Conservation (phyloP, 2,888 invertebrate species). For the Crioceris asparagi region DNA sequence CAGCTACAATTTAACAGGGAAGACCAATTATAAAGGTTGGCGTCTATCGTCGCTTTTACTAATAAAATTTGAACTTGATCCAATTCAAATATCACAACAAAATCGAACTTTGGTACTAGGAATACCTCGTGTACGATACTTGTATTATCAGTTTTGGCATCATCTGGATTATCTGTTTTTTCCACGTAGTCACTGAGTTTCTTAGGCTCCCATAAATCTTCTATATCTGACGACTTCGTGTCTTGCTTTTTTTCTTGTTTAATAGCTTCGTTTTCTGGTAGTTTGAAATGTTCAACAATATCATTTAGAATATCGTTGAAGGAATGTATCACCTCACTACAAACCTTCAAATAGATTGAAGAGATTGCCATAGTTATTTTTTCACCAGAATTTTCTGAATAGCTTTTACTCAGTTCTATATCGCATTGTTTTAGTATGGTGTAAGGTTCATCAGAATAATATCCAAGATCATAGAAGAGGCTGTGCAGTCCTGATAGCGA, state of each 20-base stretch:
- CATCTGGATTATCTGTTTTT: slow-evolving; percentile 8
- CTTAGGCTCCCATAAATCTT: slow-evolving; percentile 63
- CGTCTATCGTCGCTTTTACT: slow-evolving; percentile 46
- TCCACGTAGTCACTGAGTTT: slow-evolving; percentile 41
- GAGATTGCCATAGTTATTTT: slow-evolving; percentile 55
- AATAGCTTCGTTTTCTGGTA: slow-evolving; percentile 25
- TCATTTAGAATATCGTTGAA: slow-evolving; percentile 45
- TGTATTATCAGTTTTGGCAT: slow-evolving; percentile 14
- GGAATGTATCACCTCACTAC: slow-evolving; percentile 62
- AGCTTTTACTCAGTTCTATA: slow-evolving; percentile 53
- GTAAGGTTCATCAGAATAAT: slow-evolving; percentile 40
- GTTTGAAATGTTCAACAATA: slow-evolving; percentile 36
- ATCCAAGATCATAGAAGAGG: slow-evolving; percentile 31
- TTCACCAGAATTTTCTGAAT: slow-evolving; percentile 55
- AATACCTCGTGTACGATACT: slow-evolving; percentile 18
- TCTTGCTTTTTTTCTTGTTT: slow-evolving; percentile 26
- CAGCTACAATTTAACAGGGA: slow-evolving; percentile 36
- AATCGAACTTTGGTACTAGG: slow-evolving; percentile 41
- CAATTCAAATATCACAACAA: slow-evolving; percentile 53
- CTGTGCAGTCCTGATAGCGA: slow-evolving; percentile 51
- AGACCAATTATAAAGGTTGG: slow-evolving; percentile 58
- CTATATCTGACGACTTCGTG: slow-evolving; percentile 27
- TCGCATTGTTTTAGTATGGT: slow-evolving; percentile 59
- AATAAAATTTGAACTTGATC: slow-evolving; percentile 49
- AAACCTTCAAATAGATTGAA: slow-evolving; percentile 59